phyloP scores from a whole-genome alignment of 2,797 vertebrate species.

The Sebastes melanostomus region DNA sequence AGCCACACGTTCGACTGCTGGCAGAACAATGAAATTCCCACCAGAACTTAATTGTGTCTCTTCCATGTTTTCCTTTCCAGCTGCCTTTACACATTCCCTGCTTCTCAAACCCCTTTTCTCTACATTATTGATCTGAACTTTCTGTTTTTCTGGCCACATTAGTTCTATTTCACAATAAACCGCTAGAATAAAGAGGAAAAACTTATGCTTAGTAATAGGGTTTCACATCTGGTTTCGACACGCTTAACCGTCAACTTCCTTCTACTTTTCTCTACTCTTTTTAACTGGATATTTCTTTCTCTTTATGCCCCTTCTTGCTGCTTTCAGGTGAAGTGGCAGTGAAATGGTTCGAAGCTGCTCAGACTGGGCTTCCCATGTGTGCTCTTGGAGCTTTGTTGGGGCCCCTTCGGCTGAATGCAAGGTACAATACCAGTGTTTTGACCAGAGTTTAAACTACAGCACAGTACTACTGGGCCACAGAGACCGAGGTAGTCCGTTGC shows the following conservation, averaged over 20 bases:
- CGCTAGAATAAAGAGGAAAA: neutral
- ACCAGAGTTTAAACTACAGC: neutral
- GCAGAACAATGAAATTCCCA: neutral
- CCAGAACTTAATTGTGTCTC: neutral
- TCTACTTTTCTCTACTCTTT: neutral
- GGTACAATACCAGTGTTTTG: slow-evolving; percentile 70
- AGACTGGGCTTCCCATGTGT: slow-evolving; percentile 97
- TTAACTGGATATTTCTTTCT: neutral
- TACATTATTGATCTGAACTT: neutral
- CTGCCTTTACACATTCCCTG: neutral
- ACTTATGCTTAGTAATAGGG: neutral
- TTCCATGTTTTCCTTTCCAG: neutral
- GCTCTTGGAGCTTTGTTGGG: slow-evolving; percentile 90
- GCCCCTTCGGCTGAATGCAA: slow-evolving; percentile 85
- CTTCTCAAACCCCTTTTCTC: neutral
- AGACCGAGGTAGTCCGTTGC: neutral
- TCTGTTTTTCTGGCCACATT: neutral
- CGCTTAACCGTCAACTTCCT: neutral
- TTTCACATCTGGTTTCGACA: neutral
- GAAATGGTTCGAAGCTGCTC: slow-evolving; percentile 95
- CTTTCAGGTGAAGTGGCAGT: slow-evolving; percentile 92
- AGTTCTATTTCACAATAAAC: neutral
- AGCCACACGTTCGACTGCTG: neutral
- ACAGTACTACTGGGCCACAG: too few species aligned
- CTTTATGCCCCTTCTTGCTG: neutral